Conservation (phyloP, 2,797 vertebrate species). For the Gallirallus australis region DNA sequence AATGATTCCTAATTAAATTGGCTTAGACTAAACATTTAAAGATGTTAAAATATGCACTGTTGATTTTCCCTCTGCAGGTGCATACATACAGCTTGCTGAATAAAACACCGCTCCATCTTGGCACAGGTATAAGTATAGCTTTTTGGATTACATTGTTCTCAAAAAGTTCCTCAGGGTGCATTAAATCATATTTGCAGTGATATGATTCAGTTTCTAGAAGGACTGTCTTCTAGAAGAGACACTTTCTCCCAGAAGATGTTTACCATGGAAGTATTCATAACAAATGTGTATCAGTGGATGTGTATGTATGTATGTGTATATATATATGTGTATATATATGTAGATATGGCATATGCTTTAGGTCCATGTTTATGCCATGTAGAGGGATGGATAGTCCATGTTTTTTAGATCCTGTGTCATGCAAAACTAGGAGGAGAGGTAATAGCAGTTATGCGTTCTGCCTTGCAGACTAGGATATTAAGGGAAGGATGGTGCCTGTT, state of each 20-base stretch:
- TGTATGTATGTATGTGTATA: too few species aligned
- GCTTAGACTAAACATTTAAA: background rate
- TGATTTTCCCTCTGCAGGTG: conserved; percentile 12
- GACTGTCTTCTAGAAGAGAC: background rate
- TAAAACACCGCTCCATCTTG: background rate
- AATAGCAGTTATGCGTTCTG: background rate
- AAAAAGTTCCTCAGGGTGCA: background rate
- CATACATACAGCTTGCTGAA: background rate
- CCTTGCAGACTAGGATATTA: background rate
- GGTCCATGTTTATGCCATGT: background rate
- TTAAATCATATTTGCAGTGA: background rate
- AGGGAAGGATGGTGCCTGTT: background rate
- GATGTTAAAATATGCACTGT: background rate
- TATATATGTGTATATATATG: background rate
- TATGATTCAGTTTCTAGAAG: background rate
- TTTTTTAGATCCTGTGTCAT: background rate
- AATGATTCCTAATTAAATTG: background rate
- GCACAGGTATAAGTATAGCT: background rate
- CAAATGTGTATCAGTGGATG: background rate
- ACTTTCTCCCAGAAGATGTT: background rate
- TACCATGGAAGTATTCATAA: background rate
- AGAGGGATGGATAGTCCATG: background rate
- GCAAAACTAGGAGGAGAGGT: background rate
- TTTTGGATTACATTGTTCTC: background rate
- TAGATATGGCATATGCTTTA: background rate